Base-by-base conservation (phyloP, 2,888 invertebrate species). In the Conistra vaccinii region DNA sequence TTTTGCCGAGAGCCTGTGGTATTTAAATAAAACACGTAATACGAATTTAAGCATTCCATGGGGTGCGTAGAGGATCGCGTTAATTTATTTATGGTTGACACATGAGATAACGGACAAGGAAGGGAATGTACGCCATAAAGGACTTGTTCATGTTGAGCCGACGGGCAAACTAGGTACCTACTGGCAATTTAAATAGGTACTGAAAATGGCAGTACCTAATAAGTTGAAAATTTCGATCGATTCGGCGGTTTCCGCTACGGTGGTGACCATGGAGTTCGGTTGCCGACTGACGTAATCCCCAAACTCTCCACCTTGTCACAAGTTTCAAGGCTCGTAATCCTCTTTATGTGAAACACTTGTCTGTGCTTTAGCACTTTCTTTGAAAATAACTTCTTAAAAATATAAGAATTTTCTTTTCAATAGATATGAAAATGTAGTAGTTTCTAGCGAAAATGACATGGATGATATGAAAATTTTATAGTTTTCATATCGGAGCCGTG, bases 1-100 rank as follows among this genome's bases (percentile, higher is more conserved):
- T 90, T 90, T 84, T 85, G 69, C 76, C 73, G 70, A 73, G 84
- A 81, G 84, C 79, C 84, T 85, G 87, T 53, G 89, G 86, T 85
- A 89, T 91, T 89, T 87, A 87, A 87, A 89, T 86, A 83, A 88
- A 86, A 87, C 85, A 85, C 86, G 85, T 86, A 84, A 82, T 87
- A 83, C 78, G 84, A 88, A 89, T 87, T 86, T 85, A 78, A 88
- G 80, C 83, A 88, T 88, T 80, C 85, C 87, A 87, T 73, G 74
- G 84, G 83, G 85, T 82, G 89, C 82, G 87, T 86, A 72, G 73
- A 77, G 86, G 83, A 83, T 84, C 81, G 81, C 81, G 85, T 87
- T 89, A 90, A 90, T 90, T 89, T 90, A 90, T 90, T 91, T 90
- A 89, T 88, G 87, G 85, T 87, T 88, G 86, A 85, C 86, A 89